Conservation (phyloP, 2,888 invertebrate genomes). For the Diabrotica balteata region DNA sequence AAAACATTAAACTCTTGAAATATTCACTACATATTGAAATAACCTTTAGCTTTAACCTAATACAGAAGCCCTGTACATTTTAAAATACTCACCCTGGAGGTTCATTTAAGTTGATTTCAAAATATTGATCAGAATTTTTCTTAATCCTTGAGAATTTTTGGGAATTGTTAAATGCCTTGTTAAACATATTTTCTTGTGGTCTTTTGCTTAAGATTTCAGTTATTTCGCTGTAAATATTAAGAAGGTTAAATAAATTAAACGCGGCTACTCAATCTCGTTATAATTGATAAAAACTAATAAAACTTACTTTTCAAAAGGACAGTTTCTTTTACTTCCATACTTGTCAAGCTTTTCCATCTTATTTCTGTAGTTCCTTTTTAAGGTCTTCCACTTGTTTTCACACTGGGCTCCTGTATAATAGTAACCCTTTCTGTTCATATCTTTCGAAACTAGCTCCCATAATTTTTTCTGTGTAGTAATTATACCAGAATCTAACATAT, state of each 20-base stretch:
- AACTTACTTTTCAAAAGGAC: slow-evolving; percentile 39
- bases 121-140: slow-evolving; percentile 14
- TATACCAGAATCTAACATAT: slow-evolving; percentile 39
- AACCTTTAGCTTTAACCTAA: too few species aligned
- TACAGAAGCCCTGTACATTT: too few species aligned
- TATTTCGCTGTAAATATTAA: slow-evolving; percentile 33
- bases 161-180: slow-evolving; percentile 16
- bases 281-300: slow-evolving; percentile 1
- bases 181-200: slow-evolving; percentile 32
- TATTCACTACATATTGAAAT: too few species aligned
- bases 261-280: too few species aligned
- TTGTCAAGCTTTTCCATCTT: slow-evolving; percentile 34
- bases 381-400: slow-evolving; percentile 40
- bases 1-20: too few species aligned
- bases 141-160: slow-evolving; percentile 15
- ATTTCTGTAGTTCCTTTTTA: slow-evolving; percentile 34
- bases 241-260: background rate
- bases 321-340: slow-evolving; percentile 28
- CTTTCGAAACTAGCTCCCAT: slow-evolving; percentile 39
- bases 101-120: slow-evolving; percentile 33
- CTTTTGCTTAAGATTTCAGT: slow-evolving; percentile 37
- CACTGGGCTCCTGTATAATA: slow-evolving; percentile 35
- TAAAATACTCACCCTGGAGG: slow-evolving; percentile 34
- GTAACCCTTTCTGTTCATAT: slow-evolving; percentile 34
- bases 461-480: slow-evolving; percentile 38